Conservation (phyloP, 2,113 vertebrate genomes). For the Tricholaema leucomelas region DNA sequence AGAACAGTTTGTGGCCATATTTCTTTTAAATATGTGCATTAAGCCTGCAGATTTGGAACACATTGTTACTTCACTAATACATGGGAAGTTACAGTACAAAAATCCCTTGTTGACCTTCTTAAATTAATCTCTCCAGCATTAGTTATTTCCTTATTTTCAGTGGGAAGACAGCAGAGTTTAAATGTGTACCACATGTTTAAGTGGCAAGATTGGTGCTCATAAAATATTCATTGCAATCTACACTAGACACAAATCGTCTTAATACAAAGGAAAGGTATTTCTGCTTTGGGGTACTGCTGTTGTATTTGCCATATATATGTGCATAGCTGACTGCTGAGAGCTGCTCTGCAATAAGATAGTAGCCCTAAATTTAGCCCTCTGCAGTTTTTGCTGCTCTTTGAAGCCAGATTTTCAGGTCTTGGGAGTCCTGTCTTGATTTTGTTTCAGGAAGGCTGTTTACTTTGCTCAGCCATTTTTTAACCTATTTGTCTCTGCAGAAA, state of each 20-base stretch:
- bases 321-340: neutral
- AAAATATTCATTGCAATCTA: neutral
- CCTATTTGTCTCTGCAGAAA: neutral
- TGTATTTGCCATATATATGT: neutral
- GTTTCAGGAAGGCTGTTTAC: conserved; percentile 14
- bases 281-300: neutral
- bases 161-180: neutral
- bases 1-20: neutral
- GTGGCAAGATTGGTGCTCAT: neutral
- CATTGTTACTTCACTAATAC: conserved; percentile 25
- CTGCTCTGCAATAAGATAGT: neutral
- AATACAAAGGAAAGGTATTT: neutral
- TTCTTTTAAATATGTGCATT: conserved; percentile 31
- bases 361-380: neutral
- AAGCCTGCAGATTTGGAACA: conserved; percentile 30
- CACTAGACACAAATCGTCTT: neutral
- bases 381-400: conserved; percentile 11
- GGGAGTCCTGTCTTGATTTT: neutral
- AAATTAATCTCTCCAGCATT: conserved; percentile 48
- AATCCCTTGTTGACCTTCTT: conserved; percentile 58
- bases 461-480: neutral
- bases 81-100: conserved; percentile 39
- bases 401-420: conserved; percentile 11
- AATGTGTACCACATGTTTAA: neutral
- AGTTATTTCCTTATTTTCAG: conserved; percentile 36